Evolutionary conservation across 2,888 invertebrate genomes (phyloP).

Genomic region (Lypha dubia): DNA sequence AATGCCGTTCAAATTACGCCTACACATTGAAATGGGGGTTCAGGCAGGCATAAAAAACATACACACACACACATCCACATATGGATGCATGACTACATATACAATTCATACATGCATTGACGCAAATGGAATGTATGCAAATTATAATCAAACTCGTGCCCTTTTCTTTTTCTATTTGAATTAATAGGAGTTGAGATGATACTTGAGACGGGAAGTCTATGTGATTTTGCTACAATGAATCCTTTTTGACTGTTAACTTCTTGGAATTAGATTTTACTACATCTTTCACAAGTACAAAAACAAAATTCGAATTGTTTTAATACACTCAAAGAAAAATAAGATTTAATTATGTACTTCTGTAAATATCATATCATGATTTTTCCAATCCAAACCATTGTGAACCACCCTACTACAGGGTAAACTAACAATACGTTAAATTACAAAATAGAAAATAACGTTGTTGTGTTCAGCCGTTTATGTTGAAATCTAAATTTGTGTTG

Average conservation of each 20-base stretch:
- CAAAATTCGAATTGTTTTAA: background rate
- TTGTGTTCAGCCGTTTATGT: too few relatives aligned
- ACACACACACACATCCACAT: too few relatives aligned
- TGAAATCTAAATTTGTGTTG: too few relatives aligned
- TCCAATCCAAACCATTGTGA: too few relatives aligned
- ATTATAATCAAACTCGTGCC: background rate
- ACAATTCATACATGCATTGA: too few relatives aligned
- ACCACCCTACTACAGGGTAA: too few relatives aligned
- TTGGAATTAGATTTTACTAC: background rate
- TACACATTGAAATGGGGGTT: slow-evolving; percentile 27
- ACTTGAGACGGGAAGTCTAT: slow-evolving; percentile 58
- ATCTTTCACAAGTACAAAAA: background rate
- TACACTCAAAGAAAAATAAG: background rate
- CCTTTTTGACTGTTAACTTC: slow-evolving; percentile 44
- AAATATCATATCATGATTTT: too few relatives aligned
- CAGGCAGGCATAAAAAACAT: background rate
- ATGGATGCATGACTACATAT: background rate
- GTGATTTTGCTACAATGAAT: slow-evolving; percentile 55
- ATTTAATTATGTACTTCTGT: too few relatives aligned
- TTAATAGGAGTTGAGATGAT: slow-evolving; percentile 36
- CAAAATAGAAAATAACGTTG: too few relatives aligned
- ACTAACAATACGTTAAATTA: too few relatives aligned
- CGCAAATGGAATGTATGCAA: background rate
- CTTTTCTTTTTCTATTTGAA: slow-evolving; percentile 1
- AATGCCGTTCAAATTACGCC: slow-evolving; percentile 26